A percentile compares a stretch with the other conserved stretches of the same genome.
Conservation (phyloP, 2,113 vertebrate genomes). For the Corydoras sp. region DNA sequence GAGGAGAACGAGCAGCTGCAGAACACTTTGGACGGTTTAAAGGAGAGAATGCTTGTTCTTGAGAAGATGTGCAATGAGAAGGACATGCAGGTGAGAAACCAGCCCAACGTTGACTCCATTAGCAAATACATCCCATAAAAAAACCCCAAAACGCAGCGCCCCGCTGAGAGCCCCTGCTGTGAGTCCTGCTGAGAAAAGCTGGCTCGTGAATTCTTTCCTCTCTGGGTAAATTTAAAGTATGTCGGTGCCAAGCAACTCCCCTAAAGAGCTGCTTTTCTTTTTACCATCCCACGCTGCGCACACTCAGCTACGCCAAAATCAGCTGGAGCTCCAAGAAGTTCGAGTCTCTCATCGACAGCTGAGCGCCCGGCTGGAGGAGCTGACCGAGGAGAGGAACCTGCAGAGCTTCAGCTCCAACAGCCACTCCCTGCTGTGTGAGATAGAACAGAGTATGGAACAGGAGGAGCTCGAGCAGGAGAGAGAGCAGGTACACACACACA, state of each 20-base stretch:
- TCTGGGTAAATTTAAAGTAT: too few species aligned
- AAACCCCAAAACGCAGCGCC: too few species aligned
- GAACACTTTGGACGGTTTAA: slow-evolving; percentile 80
- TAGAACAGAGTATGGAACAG: slow-evolving; percentile 97
- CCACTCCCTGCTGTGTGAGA: slow-evolving; percentile 88
- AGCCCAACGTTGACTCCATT: not conserved
- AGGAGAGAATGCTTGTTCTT: slow-evolving; percentile 81
- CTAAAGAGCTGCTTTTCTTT: not conserved
- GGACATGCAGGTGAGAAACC: slow-evolving; percentile 79
- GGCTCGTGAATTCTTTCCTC: too few species aligned
- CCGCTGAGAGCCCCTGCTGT: too few species aligned
- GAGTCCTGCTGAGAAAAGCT: too few species aligned
- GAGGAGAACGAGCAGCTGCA: slow-evolving; percentile 91
- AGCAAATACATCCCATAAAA: too few species aligned
- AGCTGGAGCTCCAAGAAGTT: slow-evolving; percentile 88
- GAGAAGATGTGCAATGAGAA: slow-evolving; percentile 87
- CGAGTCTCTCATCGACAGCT: slow-evolving; percentile 83
- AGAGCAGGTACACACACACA: slow-evolving; percentile 78
- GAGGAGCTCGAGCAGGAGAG: slow-evolving; percentile 95
- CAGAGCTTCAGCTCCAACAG: slow-evolving; percentile 78
- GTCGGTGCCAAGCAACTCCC: too few species aligned
- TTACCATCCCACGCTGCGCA: not conserved
- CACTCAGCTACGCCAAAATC: slow-evolving; percentile 81
- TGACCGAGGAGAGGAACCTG: slow-evolving; percentile 83
- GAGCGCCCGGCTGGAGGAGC: slow-evolving; percentile 78